Evolutionary conservation across 2,113 vertebrate genomes (phyloP), one percentile per base, ranked within the genome.

Genomic region (Taxidea taxus): DNA sequence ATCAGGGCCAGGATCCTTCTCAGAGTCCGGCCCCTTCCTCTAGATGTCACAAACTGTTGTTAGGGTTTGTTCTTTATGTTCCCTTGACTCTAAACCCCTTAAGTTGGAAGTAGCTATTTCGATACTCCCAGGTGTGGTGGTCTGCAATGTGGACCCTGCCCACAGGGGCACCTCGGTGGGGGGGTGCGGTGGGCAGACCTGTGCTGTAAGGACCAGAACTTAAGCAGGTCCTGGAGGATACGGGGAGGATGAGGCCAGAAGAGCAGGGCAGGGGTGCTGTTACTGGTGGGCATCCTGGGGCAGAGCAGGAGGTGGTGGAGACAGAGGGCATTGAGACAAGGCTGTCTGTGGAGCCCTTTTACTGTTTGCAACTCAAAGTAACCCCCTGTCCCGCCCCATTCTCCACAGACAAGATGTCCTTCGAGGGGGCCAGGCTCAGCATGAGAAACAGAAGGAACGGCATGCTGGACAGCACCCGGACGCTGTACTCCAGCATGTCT

Each of bases 401-500:
- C 83, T 66, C 34, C 6, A 4, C 86, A 62, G n/a, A 44, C 6
- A 2, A 70, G 91, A 98, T 98, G 98, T 87, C 97, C 20, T 97
- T 97, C 20, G 85, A 97, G 68, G 68, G 95, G 0, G 62, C 95
- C 74, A 64, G 94, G 87, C 60, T 98, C 78, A 98, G 98, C 96
- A 97, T 98, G 98, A 92, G 97, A 56, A 98, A 37, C 90, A 82
- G 97, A 20, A 96, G 97, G 87, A 97, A 98, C 0, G 98, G 97
- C 21, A 92, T 75, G 3, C 4, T 98, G 97, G 98, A 98, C 81
- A 98, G 98, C 84, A 98, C 98, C 0, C 93, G 98, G 72, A 98
- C 97, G 3, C 97, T 98, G 47, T 98, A 97, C 87, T 98, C 98
- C 92, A 98, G 97, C n/a, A 83, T 81, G 3, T 98, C 98, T 2